A percentile compares a stretch with the other conserved stretches of the same genome.
Evolutionary conservation across 2,113 vertebrate species (phyloP).

Genomic region (Eleginops maclovinus): DNA sequence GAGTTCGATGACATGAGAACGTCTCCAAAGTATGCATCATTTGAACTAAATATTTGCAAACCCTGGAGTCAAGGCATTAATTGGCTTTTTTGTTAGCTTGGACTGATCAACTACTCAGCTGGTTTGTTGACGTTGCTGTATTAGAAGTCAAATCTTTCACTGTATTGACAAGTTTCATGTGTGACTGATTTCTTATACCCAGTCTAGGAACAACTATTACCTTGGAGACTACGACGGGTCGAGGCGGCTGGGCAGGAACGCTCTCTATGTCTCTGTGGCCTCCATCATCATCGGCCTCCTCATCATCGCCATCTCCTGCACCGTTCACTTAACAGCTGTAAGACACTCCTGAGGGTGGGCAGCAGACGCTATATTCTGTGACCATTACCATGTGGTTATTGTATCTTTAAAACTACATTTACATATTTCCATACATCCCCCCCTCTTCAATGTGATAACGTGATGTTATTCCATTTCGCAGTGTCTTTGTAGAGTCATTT

Average conservation of each 20-base stretch:
- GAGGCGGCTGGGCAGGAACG: conserved; percentile 87
- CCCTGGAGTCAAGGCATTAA: neutral
- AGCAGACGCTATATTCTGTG: neutral
- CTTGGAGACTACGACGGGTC: conserved; percentile 90
- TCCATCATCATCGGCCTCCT: conserved; percentile 91
- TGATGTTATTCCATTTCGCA: neutral
- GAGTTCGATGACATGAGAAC: neutral
- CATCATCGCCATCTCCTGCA: conserved; percentile 85
- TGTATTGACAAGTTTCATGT: neutral
- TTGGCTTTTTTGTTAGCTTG: neutral
- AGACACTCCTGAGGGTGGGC: conserved; percentile 38
- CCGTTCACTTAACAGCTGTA: conserved; percentile 89
- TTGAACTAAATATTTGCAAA: neutral
- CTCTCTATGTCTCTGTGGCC: conserved; percentile 86
- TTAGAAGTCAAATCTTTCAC: neutral
- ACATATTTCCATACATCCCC: too few relatives aligned
- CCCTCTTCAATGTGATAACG: too few relatives aligned
- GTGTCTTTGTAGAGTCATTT: too few relatives aligned
- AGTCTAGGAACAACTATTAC: conserved; percentile 92
- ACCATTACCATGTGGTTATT: neutral
- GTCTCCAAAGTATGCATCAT: neutral
- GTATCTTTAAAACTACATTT: neutral
- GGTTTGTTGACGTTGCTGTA: neutral
- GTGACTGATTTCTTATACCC: conserved; percentile 37
- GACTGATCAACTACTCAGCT: neutral